Conservation (phyloP, 1,140 invertebrate genomes). For the Patella vulgata region DNA sequence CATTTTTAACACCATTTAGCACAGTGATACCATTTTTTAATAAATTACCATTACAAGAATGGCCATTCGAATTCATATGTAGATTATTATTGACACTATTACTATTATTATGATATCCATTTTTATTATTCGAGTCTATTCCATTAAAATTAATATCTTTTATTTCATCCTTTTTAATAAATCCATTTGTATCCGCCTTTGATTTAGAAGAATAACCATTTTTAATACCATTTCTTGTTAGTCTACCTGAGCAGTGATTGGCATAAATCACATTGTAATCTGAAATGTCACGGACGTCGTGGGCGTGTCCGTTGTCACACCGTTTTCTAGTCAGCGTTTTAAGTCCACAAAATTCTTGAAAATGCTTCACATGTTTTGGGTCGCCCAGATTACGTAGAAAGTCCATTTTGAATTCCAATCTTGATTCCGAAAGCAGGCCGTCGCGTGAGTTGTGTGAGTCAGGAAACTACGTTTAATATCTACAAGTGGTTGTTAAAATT, state of each 20-base stretch:
- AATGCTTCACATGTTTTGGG: conserved; percentile 28
- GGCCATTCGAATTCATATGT: background rate
- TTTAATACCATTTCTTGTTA: conserved; percentile 1
- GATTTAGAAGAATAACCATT: background rate
- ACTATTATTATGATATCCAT: background rate
- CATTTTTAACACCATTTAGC: conserved; percentile 5
- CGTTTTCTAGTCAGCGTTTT: conserved; percentile 13
- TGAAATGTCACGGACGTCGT: background rate
- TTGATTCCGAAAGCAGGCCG: background rate
- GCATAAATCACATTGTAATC: background rate
- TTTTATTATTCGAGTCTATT: background rate
- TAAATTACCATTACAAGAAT: background rate
- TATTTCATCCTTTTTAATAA: background rate
- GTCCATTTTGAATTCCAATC: conserved; percentile 2
- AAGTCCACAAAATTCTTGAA: conserved; percentile 37
- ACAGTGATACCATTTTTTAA: background rate
- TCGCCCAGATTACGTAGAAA: background rate
- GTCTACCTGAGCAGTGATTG: background rate
- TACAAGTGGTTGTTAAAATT: background rate
- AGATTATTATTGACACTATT: background rate
- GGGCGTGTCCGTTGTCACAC: background rate
- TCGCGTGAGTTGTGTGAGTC: background rate
- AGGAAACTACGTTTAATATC: background rate
- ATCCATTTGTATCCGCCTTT: conserved; percentile 3
- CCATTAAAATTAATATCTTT: background rate